Conservation (phyloP, 1,140 invertebrate genomes). For the Hyles vespertilio region DNA sequence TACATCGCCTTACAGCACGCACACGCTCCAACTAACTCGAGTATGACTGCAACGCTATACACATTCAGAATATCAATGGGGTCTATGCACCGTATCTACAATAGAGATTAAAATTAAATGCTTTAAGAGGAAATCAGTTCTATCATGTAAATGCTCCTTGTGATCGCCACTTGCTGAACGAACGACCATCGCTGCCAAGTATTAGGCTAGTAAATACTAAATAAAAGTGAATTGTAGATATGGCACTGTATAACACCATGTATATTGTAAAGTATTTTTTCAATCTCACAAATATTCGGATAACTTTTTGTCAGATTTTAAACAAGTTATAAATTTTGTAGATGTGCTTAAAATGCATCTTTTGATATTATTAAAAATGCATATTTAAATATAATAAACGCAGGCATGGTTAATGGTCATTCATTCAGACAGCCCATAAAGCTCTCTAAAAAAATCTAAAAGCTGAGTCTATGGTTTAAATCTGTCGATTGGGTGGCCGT, state of each 20-base stretch:
- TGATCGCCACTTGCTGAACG: constrained; percentile 20
- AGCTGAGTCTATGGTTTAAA: constrained; percentile 38
- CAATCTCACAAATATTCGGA: too few relatives aligned
- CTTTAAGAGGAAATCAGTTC: constrained; percentile 39
- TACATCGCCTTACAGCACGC: constrained; percentile 35
- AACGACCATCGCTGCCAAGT: too few relatives aligned
- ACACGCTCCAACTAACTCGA: constrained; percentile 31
- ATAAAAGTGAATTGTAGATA: too few relatives aligned
- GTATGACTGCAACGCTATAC: constrained; percentile 45
- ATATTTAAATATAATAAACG: too few relatives aligned
- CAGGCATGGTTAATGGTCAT: too few relatives aligned
- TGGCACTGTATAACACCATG: too few relatives aligned
- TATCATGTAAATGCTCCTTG: constrained; percentile 30
- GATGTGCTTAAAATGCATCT: too few relatives aligned
- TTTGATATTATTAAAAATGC: too few relatives aligned
- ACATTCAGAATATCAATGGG: constrained; percentile 45
- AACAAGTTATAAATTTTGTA: too few relatives aligned
- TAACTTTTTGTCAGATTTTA: too few relatives aligned
- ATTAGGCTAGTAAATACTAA: too few relatives aligned
- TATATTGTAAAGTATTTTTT: too few relatives aligned
- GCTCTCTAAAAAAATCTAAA: constrained; percentile 59
- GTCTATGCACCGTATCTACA: constrained; percentile 64
- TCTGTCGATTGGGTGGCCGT: constrained; percentile 2
- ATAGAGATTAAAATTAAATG: constrained; percentile 56
- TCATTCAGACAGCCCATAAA: constrained; percentile 18